These are phyloP conservation scores for Diarsia brunnea DNA, from an alignment of 2,888 invertebrate genomes.

Conservation along the genomic window DNA sequence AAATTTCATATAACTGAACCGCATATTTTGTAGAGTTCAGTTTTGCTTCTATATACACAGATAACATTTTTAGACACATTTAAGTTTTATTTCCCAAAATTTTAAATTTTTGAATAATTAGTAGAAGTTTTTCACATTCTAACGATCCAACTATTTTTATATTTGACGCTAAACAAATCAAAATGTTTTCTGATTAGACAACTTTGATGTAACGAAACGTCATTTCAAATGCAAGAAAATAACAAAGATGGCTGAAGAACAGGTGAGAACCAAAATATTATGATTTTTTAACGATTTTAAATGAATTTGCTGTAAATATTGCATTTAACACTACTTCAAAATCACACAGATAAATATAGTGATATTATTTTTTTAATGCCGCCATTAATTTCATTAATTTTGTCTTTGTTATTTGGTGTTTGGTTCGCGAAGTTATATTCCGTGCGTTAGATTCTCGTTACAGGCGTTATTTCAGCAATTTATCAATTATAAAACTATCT, in stretches of 20 bases:
- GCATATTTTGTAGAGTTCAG: neutral
- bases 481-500: constrained; percentile 46
- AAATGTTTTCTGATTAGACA: constrained; percentile 32
- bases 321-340: constrained; percentile 24
- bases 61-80: neutral
- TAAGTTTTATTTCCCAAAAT: neutral
- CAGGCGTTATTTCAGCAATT: constrained; percentile 40
- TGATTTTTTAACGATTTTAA: constrained; percentile 80
- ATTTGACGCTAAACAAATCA: constrained; percentile 6
- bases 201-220: constrained; percentile 77
- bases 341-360: constrained; percentile 32
- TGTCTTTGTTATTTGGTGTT: constrained; percentile 49
- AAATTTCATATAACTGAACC: neutral
- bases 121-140: neutral
- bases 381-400: constrained; percentile 38
- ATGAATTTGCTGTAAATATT: constrained; percentile 74
- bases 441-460: constrained; percentile 35
- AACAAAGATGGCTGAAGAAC: constrained; percentile 95
- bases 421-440: constrained; percentile 53
- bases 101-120: fast-evolving
- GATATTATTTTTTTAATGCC: constrained; percentile 36
- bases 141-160: neutral
- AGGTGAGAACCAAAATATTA: constrained; percentile 92
- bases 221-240: constrained; percentile 88
- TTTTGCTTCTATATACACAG: neutral